A percentile compares a stretch with the other conserved stretches of the same genome.
These are phyloP conservation scores for Labeo catla DNA, from an alignment of 2,113 vertebrate species.

Conservation along the genomic window DNA sequence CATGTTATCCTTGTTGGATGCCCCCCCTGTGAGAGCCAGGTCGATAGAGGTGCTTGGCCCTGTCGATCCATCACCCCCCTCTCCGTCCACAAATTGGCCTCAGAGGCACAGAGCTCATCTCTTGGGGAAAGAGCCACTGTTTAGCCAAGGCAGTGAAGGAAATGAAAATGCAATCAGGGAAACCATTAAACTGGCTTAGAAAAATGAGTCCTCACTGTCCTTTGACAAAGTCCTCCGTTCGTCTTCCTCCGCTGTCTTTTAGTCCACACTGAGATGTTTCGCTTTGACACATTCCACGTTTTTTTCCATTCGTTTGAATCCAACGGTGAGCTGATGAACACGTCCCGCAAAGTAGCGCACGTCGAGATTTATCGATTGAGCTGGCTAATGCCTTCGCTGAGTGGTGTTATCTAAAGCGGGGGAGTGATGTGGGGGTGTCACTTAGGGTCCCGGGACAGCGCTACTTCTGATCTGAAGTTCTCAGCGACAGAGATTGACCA, in stretches of 20 bases:
- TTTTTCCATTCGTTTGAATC: slow-evolving; percentile 60
- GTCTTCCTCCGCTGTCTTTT: slow-evolving; percentile 47
- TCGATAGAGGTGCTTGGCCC: slow-evolving; percentile 45
- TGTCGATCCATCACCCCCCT: slow-evolving; percentile 34
- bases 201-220: slow-evolving; percentile 74
- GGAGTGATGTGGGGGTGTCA: slow-evolving; percentile 38
- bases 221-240: slow-evolving; percentile 50
- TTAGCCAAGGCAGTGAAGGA: slow-evolving; percentile 73
- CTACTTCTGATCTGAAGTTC: slow-evolving; percentile 48
- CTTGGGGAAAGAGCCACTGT: slow-evolving; percentile 69
- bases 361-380: slow-evolving; percentile 54
- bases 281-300: slow-evolving; percentile 63
- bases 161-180: slow-evolving; percentile 73
- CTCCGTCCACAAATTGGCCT: slow-evolving; percentile 12
- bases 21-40: slow-evolving; percentile 11
- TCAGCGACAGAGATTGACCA: slow-evolving; percentile 71
- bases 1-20: slow-evolving; percentile 47
- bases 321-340: slow-evolving; percentile 64
- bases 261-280: slow-evolving; percentile 46
- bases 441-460: slow-evolving; percentile 13
- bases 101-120: slow-evolving; percentile 51
- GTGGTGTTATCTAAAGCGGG: slow-evolving; percentile 69
- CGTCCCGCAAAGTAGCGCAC: slow-evolving; percentile 55
- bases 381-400: slow-evolving; percentile 60
- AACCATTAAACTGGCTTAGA: slow-evolving; percentile 75